Conservation (phyloP, 2,888 invertebrate species). For the Drosophila phalerata region DNA sequence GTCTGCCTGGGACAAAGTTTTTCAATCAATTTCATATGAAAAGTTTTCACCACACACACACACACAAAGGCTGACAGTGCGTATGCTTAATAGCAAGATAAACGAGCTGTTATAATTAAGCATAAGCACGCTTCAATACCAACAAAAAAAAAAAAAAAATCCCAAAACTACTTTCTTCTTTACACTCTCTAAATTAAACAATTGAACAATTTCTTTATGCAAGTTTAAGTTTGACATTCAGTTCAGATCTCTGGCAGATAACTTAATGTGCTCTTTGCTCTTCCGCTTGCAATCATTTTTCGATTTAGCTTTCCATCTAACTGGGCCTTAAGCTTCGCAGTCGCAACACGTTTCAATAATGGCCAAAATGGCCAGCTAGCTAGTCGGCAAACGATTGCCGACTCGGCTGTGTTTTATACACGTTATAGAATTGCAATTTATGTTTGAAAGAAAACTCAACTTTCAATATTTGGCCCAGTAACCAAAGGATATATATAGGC, state of each 20-base stretch:
- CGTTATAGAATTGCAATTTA: slow-evolving; percentile 7
- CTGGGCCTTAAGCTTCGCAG: slow-evolving; percentile 9
- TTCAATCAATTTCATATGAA: slow-evolving; percentile 77
- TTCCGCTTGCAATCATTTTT: slow-evolving; percentile 9
- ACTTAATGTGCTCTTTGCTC: not conserved
- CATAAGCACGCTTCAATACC: not conserved
- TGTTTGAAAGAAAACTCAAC: not conserved
- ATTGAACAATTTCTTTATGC: not conserved
- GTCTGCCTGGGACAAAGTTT: slow-evolving; percentile 60
- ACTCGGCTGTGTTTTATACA: slow-evolving; percentile 33
- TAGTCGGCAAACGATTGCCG: slow-evolving; percentile 20
- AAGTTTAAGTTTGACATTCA: not conserved
- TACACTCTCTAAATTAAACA: not conserved
- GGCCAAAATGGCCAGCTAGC: slow-evolving; percentile 28
- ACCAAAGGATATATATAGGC: not conserved
- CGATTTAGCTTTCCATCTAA: slow-evolving; percentile 2
- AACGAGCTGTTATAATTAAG: slow-evolving; percentile 37
- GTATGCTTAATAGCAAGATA: slow-evolving; percentile 53
- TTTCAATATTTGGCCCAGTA: slow-evolving; percentile 6
- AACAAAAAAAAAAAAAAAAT: slow-evolving; percentile 7
- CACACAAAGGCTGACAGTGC: slow-evolving; percentile 32
- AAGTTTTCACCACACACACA: slow-evolving; percentile 54
- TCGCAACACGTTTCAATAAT: slow-evolving; percentile 57
- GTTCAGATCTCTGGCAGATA: not conserved
- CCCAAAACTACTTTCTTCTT: not conserved